Evolutionary conservation across 2,888 invertebrate genomes (phyloP).

Genomic region (Synergus umbraculus): DNA sequence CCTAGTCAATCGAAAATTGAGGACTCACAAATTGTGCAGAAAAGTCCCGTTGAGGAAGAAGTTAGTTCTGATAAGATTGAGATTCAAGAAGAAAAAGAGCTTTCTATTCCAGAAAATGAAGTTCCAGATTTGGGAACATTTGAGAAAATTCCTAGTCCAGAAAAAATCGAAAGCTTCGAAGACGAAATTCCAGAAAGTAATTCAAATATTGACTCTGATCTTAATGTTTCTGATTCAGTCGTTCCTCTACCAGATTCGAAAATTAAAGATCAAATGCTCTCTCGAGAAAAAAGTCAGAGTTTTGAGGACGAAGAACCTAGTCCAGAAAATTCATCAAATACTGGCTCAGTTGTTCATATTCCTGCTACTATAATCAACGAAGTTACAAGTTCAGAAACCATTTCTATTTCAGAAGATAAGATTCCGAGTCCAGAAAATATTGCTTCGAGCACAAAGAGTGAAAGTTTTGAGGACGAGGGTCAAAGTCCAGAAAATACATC

Average conservation of each 20-base stretch:
- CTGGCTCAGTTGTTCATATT: conserved; percentile 25
- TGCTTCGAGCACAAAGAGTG: neutral
- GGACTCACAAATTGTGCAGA: neutral
- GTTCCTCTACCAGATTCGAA: neutral
- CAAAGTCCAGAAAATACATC: conserved; percentile 1
- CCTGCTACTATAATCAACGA: conserved; percentile 26
- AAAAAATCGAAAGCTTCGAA: neutral
- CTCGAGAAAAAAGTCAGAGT: conserved; percentile 11
- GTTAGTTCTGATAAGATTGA: conserved; percentile 2
- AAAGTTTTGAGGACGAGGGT: neutral
- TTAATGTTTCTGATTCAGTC: neutral
- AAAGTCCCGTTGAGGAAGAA: neutral
- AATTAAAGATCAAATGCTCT: neutral
- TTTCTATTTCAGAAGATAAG: neutral
- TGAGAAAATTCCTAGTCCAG: neutral
- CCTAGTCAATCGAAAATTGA: neutral
- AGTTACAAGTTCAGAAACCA: neutral
- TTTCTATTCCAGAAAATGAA: neutral
- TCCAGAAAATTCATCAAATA: conserved; percentile 26
- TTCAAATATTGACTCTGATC: neutral
- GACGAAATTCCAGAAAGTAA: neutral
- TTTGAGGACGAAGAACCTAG: conserved; percentile 36
- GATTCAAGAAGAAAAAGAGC: neutral
- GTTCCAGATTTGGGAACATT: neutral
- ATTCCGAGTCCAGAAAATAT: neutral